Percentiles rank a stretch among this genome's conserved stretches.
Conservation (phyloP, 2,797 vertebrate species). For the Cyprinodon diabolis region DNA sequence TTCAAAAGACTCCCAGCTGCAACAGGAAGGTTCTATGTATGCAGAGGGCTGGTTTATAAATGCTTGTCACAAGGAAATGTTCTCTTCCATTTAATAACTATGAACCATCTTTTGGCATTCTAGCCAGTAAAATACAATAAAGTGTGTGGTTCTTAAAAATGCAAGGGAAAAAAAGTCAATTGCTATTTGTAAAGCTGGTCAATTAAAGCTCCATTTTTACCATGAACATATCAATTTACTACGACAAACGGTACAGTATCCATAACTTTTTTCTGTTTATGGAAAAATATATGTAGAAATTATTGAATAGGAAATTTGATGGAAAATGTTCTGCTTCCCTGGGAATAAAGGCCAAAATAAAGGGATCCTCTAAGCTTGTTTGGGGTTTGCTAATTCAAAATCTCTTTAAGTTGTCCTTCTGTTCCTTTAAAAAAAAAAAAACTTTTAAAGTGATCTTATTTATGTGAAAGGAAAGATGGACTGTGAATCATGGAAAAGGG, state of each 20-base stretch:
- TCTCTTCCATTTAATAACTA: neutral
- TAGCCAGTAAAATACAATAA: neutral
- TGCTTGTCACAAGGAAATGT: neutral
- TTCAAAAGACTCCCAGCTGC: neutral
- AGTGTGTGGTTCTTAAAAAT: neutral
- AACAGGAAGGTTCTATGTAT: neutral
- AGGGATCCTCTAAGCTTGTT: neutral
- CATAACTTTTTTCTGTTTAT: neutral
- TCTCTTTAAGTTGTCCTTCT: neutral
- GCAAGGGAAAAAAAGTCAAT: neutral
- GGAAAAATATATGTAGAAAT: neutral
- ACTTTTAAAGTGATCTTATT: neutral
- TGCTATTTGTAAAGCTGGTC: neutral
- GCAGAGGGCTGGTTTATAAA: neutral
- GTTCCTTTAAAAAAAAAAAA: neutral
- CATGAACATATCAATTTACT: neutral
- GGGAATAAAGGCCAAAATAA: neutral
- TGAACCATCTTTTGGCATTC: neutral
- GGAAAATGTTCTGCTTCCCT: neutral
- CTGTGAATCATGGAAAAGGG: neutral
- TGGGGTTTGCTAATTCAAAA: neutral
- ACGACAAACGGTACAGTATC: neutral
- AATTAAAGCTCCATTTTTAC: neutral
- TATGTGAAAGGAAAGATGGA: neutral
- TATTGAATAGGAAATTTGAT: neutral